Evolutionary conservation across 2,888 invertebrate genomes (phyloP).

Genomic region (Arge pagana): DNA sequence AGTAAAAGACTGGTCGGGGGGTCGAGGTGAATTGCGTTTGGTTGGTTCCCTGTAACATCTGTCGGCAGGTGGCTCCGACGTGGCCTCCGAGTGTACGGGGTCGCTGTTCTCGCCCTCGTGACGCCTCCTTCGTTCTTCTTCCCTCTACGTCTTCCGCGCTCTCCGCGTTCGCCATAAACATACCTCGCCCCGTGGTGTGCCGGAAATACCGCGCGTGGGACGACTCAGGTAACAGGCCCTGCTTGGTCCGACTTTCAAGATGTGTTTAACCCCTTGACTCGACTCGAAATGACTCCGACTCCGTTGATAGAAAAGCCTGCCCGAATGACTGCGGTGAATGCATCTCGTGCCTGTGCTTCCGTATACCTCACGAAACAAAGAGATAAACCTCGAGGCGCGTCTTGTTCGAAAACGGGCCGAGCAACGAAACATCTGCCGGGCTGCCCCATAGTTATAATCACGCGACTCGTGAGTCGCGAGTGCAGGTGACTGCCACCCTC

Average conservation of each 20-base stretch:
- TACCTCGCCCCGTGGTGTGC: background rate
- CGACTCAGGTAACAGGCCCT: slow-evolving; percentile 15
- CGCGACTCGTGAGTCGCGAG: slow-evolving; percentile 7
- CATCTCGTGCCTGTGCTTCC: background rate
- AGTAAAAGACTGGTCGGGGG: slow-evolving; percentile 24
- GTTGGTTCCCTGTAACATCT: slow-evolving; percentile 41
- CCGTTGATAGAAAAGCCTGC: slow-evolving; percentile 3
- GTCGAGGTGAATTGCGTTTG: slow-evolving; percentile 24
- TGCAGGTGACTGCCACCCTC: slow-evolving; percentile 22
- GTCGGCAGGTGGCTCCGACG: slow-evolving; percentile 51
- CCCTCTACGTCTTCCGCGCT: slow-evolving; percentile 5
- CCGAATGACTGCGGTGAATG: background rate
- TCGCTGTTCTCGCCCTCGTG: slow-evolving; percentile 21
- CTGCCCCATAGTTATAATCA: slow-evolving; percentile 16
- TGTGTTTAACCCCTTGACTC: slow-evolving; percentile 29
- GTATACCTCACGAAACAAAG: slow-evolving; percentile 4
- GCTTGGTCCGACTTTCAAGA: slow-evolving; percentile 28
- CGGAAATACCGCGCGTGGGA: slow-evolving; percentile 8
- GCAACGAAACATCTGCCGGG: slow-evolving; percentile 14
- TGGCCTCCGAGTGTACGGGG: slow-evolving; percentile 27
- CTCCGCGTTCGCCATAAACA: slow-evolving; percentile 1
- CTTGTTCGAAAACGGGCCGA: no score
- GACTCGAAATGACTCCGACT: slow-evolving; percentile 19
- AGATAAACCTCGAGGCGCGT: background rate
- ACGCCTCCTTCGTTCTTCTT: slow-evolving; percentile 17